Percentiles rank a stretch among this genome's conserved stretches.
Evolutionary conservation across 2,888 invertebrate genomes (phyloP).

Genomic region (Dione juno): DNA sequence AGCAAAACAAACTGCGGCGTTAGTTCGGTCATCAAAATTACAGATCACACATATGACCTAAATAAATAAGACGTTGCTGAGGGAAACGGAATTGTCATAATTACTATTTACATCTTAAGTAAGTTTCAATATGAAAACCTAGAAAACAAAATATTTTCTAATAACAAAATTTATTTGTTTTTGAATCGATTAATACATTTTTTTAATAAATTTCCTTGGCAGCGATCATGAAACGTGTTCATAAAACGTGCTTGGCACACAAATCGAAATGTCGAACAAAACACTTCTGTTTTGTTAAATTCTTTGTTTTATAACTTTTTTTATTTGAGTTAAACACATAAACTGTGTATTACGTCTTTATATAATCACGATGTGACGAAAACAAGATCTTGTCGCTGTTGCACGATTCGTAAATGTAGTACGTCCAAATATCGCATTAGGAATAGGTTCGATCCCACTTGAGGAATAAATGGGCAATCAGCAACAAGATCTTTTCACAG

Average conservation of each 20-base stretch:
- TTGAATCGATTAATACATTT: background rate
- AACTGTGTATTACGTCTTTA: background rate
- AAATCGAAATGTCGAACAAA: background rate
- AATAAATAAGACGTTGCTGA: too few relatives aligned
- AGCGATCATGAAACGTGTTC: background rate
- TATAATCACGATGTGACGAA: background rate
- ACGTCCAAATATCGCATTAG: too few relatives aligned
- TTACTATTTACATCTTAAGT: too few relatives aligned
- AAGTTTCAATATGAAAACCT: background rate
- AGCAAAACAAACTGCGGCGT: too few relatives aligned
- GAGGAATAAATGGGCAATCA: too few relatives aligned
- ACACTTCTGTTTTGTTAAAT: background rate
- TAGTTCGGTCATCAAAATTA: too few relatives aligned
- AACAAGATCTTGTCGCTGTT: background rate
- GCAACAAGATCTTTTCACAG: too few relatives aligned
- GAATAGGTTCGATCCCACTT: too few relatives aligned
- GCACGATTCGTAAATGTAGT: too few relatives aligned
- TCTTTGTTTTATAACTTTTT: constrained; percentile 3
- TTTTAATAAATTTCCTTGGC: background rate
- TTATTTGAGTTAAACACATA: background rate
- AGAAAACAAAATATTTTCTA: background rate
- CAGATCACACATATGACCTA: too few relatives aligned
- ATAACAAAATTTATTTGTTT: background rate
- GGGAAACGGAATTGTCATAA: too few relatives aligned
- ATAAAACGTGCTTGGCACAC: constrained; percentile 21